phyloP scores from a whole-genome alignment of 2,888 invertebrate genomes.

The Colostygia pectinataria region DNA sequence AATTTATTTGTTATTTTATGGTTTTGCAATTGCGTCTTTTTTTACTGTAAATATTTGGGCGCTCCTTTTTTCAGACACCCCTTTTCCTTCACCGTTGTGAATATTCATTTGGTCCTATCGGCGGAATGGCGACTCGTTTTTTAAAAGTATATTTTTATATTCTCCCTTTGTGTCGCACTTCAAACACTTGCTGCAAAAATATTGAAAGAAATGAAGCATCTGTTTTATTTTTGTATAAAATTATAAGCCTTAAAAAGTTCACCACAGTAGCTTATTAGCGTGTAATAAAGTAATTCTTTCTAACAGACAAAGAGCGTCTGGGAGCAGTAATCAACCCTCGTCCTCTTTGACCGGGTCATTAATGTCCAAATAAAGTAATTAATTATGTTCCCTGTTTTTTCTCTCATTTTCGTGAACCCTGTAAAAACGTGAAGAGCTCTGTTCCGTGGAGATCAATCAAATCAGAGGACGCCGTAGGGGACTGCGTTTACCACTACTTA shows the following conservation, averaged over 20 bases:
- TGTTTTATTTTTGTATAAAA: conserved; percentile 42
- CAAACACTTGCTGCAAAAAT: conserved; percentile 54
- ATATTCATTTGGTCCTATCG: conserved; percentile 79
- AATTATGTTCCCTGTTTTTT: conserved; percentile 75
- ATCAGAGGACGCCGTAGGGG: conserved; percentile 64
- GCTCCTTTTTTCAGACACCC: conserved; percentile 67
- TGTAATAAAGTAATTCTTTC: conserved; percentile 36
- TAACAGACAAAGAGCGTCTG: conserved; percentile 51
- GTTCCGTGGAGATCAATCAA: conserved; percentile 75
- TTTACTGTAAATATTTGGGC: conserved; percentile 61
- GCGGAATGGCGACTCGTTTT: conserved; percentile 69
- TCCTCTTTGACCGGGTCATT: conserved; percentile 72
- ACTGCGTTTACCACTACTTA: conserved; percentile 64
- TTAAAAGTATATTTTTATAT: conserved; percentile 67
- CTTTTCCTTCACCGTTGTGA: conserved; percentile 72
- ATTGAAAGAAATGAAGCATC: conserved; percentile 51
- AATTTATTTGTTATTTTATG: conserved; percentile 79
- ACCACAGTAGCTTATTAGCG: conserved; percentile 26
- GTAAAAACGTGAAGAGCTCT: conserved; percentile 69
- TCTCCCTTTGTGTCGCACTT: conserved; percentile 58
- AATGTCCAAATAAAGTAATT: conserved; percentile 82
- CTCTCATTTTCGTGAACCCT: conserved; percentile 69
- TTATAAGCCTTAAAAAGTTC: conserved; percentile 22
- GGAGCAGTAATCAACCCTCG: conserved; percentile 74
- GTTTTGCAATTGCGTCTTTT: conserved; percentile 70